phyloP scores from a whole-genome alignment of 2,797 vertebrate species.

The Salmo trutta region DNA sequence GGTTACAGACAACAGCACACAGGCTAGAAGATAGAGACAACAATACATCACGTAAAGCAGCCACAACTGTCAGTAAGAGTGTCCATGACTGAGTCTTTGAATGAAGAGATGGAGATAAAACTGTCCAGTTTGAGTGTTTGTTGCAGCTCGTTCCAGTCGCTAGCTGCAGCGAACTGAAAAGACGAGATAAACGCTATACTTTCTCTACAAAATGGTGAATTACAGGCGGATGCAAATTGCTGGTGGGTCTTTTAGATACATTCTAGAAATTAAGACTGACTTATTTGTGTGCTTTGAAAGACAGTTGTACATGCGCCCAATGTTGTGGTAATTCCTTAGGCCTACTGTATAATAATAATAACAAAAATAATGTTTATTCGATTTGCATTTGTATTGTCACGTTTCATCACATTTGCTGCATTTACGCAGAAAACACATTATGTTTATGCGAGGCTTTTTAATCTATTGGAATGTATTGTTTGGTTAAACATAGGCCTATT shows the following conservation, averaged over 20 bases:
- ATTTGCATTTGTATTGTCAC: not conserved
- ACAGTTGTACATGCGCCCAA: not conserved
- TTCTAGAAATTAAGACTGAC: not conserved
- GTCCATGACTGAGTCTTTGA: too few relatives aligned
- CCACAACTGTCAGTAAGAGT: too few relatives aligned
- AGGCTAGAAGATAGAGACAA: too few relatives aligned
- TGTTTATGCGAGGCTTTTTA: not conserved
- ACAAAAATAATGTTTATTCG: not conserved
- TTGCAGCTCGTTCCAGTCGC: too few relatives aligned
- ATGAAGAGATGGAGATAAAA: too few relatives aligned
- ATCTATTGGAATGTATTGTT: not conserved
- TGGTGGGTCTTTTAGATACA: not conserved
- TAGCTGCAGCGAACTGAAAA: too few relatives aligned
- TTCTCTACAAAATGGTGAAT: not conserved
- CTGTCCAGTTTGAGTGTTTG: too few relatives aligned
- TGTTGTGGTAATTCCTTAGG: not conserved
- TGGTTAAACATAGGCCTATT: not conserved
- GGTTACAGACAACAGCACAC: too few relatives aligned
- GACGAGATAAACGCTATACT: not conserved
- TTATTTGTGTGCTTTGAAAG: not conserved
- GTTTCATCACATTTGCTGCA: not conserved
- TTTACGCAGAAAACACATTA: not conserved
- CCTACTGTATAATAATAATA: not conserved
- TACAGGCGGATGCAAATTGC: not conserved
- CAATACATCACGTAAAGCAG: too few relatives aligned